These are phyloP conservation scores for Dolichomitus sp. DNA, from an alignment of 2,888 invertebrate genomes.

Conservation along the genomic window DNA sequence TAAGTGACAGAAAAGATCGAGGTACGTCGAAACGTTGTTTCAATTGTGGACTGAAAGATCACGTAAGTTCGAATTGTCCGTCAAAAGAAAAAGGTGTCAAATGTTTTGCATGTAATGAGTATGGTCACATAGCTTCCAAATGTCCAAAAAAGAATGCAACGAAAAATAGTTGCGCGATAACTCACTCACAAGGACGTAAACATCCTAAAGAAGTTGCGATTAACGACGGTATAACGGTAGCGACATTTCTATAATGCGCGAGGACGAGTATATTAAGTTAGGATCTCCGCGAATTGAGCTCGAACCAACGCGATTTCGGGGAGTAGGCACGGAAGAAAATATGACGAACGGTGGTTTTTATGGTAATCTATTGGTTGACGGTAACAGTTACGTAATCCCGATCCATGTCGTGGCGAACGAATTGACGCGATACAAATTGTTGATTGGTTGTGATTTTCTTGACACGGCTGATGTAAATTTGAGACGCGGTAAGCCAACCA, in stretches of 20 bases:
- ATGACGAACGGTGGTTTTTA: no score
- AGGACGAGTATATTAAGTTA: constrained; percentile 19
- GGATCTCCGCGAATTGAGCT: constrained; percentile 25
- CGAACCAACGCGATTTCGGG: constrained; percentile 32
- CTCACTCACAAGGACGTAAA: neutral
- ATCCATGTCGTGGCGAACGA: no score
- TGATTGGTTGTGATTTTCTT: no score
- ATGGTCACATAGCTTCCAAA: constrained; percentile 63
- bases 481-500: no score
- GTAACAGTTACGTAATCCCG: no score
- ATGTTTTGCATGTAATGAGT: constrained; percentile 62
- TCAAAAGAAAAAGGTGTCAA: constrained; percentile 58
- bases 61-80: constrained; percentile 54
- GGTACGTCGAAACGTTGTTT: constrained; percentile 17
- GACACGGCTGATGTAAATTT: no score
- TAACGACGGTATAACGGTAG: constrained; percentile 45
- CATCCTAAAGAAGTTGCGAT: constrained; percentile 42
- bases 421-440: no score
- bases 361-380: no score
- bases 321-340: no score
- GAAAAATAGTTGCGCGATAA: constrained; percentile 26
- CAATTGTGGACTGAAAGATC: constrained; percentile 44
- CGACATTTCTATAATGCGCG: constrained; percentile 43
- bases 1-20: constrained; percentile 2
- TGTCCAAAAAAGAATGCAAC: constrained; percentile 41